phyloP scores from a whole-genome alignment of 2,113 vertebrate genomes.

The Kryptolebias marmoratus region DNA sequence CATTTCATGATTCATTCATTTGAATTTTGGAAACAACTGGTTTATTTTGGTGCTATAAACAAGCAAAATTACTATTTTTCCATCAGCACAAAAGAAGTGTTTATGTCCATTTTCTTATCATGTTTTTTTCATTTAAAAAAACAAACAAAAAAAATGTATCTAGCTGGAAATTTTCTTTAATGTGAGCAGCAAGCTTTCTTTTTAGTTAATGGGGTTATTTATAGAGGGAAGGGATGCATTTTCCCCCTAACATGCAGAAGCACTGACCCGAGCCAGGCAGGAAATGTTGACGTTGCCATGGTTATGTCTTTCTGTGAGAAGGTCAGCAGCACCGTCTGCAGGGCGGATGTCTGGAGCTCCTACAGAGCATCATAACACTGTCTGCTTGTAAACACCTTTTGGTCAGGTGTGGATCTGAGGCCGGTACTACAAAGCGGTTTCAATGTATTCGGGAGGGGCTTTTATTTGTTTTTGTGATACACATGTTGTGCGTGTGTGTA shows the following conservation, averaged over 20 bases:
- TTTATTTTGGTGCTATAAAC: not conserved
- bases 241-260: conserved; percentile 10
- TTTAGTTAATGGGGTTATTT: conserved; percentile 4
- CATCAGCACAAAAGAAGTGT: not conserved
- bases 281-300: conserved; percentile 61
- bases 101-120: not conserved
- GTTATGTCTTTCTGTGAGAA: conserved; percentile 53
- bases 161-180: not conserved
- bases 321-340: conserved; percentile 29
- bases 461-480: too few species aligned
- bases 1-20: not conserved
- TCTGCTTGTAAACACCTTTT: not conserved
- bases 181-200: not conserved
- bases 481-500: too few species aligned
- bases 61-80: not conserved
- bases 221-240: not conserved
- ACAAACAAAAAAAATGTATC: too few species aligned
- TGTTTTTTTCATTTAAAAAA: not conserved
- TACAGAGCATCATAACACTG: not conserved
- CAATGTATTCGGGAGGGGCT: too few species aligned
- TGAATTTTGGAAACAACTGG: not conserved
- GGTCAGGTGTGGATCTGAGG: not conserved
- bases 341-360: not conserved
- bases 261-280: conserved; percentile 12
- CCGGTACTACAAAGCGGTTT: too few species aligned